Percentiles rank a stretch among this genome's conserved stretches.
These are phyloP conservation scores for Drosophila dunni DNA, from an alignment of 1,140 invertebrate genomes.

Conservation along the genomic window DNA sequence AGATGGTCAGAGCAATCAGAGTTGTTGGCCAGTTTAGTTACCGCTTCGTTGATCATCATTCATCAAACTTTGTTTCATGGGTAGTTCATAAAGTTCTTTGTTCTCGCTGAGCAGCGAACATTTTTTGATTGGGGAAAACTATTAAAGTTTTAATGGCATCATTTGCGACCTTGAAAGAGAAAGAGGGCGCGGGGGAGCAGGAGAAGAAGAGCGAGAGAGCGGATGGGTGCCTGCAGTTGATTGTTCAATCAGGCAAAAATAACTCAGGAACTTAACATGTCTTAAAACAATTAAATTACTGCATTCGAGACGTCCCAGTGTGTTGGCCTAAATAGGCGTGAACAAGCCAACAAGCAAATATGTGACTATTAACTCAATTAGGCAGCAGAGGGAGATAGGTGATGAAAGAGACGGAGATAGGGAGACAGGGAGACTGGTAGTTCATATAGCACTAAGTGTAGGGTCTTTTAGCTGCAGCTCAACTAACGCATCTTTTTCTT, in stretches of 20 bases:
- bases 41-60: constrained; percentile 62
- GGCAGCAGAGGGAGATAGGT: constrained; percentile 18
- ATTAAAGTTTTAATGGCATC: constrained; percentile 23
- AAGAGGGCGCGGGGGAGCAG: not conserved
- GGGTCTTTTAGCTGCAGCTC: constrained; percentile 37
- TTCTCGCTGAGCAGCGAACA: constrained; percentile 25
- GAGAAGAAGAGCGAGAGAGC: not conserved
- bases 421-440: not conserved
- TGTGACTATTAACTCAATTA: constrained; percentile 70
- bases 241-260: constrained; percentile 36
- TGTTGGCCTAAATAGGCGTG: constrained; percentile 61
- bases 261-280: constrained; percentile 15
- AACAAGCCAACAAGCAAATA: constrained; percentile 14
- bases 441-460: not conserved
- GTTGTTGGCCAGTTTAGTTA: constrained; percentile 25
- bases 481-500: constrained; percentile 60
- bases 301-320: constrained; percentile 57
- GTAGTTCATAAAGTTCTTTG: constrained; percentile 61
- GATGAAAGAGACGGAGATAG: constrained; percentile 9
- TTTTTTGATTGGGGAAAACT: not conserved
- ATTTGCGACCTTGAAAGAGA: constrained; percentile 9
- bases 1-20: constrained; percentile 63
- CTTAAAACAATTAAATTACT: constrained; percentile 70
- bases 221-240: not conserved
- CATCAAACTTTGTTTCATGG: constrained; percentile 39